Evolutionary conservation across 2,113 vertebrate genomes (phyloP).

Genomic region (Eptatretus burgeri): DNA sequence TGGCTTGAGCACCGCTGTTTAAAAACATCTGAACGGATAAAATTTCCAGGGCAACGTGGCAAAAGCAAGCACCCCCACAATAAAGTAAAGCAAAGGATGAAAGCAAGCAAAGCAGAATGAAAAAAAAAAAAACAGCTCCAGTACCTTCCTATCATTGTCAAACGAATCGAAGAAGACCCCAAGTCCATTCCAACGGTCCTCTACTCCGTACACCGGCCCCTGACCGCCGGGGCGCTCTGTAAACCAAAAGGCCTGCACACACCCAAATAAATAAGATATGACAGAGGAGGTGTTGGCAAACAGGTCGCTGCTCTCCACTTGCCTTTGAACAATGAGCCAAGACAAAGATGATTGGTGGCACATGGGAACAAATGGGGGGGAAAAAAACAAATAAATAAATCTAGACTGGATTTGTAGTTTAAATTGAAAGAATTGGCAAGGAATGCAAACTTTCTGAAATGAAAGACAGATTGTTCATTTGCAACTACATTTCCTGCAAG

Average conservation of each 20-base stretch:
- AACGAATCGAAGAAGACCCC: slow-evolving; percentile 95
- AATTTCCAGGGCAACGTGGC: background rate
- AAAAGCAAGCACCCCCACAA: background rate
- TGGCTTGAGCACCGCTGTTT: no score
- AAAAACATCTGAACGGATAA: background rate
- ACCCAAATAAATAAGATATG: slow-evolving; percentile 6
- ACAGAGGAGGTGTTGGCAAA: background rate
- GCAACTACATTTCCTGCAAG: no score
- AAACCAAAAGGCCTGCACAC: slow-evolving; percentile 55
- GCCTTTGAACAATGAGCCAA: background rate
- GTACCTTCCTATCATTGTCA: slow-evolving; percentile 90
- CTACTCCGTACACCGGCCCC: slow-evolving; percentile 63
- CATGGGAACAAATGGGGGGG: rapidly evolving
- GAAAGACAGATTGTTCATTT: no score
- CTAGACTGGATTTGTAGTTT: no score
- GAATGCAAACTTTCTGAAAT: no score
- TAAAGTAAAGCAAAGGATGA: slow-evolving; percentile 3
- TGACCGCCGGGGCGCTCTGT: slow-evolving; percentile 46
- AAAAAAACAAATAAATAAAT: background rate
- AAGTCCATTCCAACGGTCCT: slow-evolving; percentile 62
- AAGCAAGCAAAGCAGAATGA: slow-evolving; percentile 12
- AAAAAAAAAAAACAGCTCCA: slow-evolving; percentile 9
- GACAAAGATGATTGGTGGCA: background rate
- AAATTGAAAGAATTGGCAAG: no score
- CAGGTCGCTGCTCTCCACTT: background rate